Evolutionary conservation across 1,140 invertebrate genomes (phyloP), one percentile per base, ranked within the genome.

Genomic region (Drosophila kurseongensis): DNA sequence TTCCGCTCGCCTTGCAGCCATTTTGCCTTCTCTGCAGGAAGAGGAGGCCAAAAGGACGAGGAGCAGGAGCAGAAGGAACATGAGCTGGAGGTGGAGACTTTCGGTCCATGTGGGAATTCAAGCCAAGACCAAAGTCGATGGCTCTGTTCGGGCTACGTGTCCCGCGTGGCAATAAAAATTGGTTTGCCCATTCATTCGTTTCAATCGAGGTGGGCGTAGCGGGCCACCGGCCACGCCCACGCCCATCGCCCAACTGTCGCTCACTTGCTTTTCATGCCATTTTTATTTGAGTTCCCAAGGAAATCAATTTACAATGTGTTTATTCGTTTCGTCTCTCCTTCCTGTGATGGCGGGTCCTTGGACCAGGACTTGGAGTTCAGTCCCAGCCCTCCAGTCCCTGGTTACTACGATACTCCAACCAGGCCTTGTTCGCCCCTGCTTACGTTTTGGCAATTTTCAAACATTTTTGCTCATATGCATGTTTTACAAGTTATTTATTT

Each of bases 401-500:
- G 80, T 83, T 75, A 76, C 80, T 84, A 63, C 72, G 76, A 62
- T 83, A 84, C 78, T 54, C 52, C 54, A 23, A 36, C 29, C 42
- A 23, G 23, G 23, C 23, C 23, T 23, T 12, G 40, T 50, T 56
- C 27, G 36, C 42, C 36, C 23, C 12, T 12, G 45, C 35, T 47
- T 35, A 60, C 56, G 58, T 63, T 85, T 84, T 80, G 77, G 62
- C 77, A 88, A 89, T 89, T 89, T 89, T 84, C 80, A 89, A 89
- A 89, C 84, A 89, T 80, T 89, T 89, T 84, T 89, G 84, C 84
- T 89, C 84, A 89, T 89, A 89, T 89, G 84, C 84, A 89, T 89
- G 84, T 89, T 89, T 90, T 90, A 89, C 84, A 89, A 89, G 84
- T 89, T 89, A 89, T 89, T 89, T 89, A 89, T 89, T 89, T 90